These are phyloP conservation scores for Teleopsis dalmanni DNA, from an alignment of 1,140 invertebrate genomes.

Conservation along the genomic window DNA sequence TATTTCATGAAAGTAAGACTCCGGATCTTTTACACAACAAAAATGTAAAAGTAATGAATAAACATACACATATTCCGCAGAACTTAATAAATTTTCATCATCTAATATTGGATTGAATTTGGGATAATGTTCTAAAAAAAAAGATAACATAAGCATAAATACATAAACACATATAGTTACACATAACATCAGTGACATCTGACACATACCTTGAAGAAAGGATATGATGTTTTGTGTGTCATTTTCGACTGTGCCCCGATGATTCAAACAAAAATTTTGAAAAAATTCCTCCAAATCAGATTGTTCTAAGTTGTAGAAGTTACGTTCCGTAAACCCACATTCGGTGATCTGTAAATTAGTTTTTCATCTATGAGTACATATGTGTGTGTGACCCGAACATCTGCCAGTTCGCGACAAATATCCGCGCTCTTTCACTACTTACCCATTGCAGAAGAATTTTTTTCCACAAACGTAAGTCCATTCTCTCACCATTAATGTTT, in stretches of 20 bases:
- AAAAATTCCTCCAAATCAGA: slow-evolving; percentile 31
- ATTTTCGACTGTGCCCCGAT: background rate
- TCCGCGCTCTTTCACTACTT: slow-evolving; percentile 9
- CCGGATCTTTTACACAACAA: slow-evolving; percentile 26
- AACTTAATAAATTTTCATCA: slow-evolving; percentile 10
- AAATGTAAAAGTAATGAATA: slow-evolving; percentile 36
- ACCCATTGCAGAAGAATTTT: slow-evolving; percentile 34
- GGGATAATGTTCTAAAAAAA: slow-evolving; percentile 26
- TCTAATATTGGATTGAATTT: slow-evolving; percentile 20
- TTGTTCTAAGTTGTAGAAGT: slow-evolving; percentile 22
- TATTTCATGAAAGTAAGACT: slow-evolving; percentile 25
- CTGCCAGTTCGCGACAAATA: background rate
- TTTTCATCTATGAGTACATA: background rate
- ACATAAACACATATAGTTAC: background rate
- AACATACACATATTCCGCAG: slow-evolving; percentile 24
- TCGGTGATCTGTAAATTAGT: slow-evolving; percentile 17
- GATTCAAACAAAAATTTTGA: slow-evolving; percentile 12
- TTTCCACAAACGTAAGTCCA: slow-evolving; percentile 31
- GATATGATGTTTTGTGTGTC: background rate
- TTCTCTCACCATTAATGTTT: slow-evolving; percentile 3
- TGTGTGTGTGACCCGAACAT: background rate
- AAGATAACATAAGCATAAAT: background rate
- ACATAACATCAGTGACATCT: background rate
- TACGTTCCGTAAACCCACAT: slow-evolving; percentile 18
- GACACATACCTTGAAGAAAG: background rate